Percentiles rank a stretch among this genome's conserved stretches.
Conservation (phyloP, 2,113 vertebrate genomes). For the Acrocephalus kingi region DNA sequence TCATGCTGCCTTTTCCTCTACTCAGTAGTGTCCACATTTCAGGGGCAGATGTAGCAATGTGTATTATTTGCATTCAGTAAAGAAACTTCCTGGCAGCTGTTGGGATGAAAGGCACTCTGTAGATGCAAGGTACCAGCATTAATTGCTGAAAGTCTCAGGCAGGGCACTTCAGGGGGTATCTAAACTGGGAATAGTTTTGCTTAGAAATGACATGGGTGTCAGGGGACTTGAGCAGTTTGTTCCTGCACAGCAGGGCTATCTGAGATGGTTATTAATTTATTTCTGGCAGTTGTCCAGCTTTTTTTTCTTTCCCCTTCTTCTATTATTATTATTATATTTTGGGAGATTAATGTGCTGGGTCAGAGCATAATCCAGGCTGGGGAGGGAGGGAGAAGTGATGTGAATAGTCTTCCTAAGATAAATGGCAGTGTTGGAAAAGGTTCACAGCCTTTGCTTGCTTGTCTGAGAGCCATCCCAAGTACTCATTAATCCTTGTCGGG, state of each 20-base stretch:
- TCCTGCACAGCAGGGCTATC: conserved; percentile 37
- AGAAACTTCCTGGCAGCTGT: neutral
- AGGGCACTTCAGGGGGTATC: conserved; percentile 30
- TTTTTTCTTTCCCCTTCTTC: neutral
- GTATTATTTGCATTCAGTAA: neutral
- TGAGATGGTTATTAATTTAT: conserved; percentile 79
- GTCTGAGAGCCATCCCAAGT: conserved; percentile 74
- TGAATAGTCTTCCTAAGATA: conserved; percentile 79
- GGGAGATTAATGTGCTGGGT: conserved; percentile 82
- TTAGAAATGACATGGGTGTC: conserved; percentile 40
- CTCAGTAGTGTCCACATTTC: neutral
- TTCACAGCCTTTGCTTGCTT: conserved; percentile 76
- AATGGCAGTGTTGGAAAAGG: conserved; percentile 80
- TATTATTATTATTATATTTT: conserved; percentile 80
- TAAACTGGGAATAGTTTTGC: neutral
- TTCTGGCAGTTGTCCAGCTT: conserved; percentile 74
- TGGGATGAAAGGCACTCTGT: neutral
- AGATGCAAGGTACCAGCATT: neutral
- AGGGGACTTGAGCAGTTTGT: conserved; percentile 51
- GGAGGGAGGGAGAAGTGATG: conserved; percentile 54
- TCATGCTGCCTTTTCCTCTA: neutral
- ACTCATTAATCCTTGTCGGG: conserved; percentile 84
- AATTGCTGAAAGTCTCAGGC: neutral
- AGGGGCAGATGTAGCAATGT: neutral
- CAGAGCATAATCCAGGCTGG: conserved; percentile 71